Evolutionary conservation across 2,888 invertebrate species (phyloP).

Genomic region (Tromatobia lineatoria): DNA sequence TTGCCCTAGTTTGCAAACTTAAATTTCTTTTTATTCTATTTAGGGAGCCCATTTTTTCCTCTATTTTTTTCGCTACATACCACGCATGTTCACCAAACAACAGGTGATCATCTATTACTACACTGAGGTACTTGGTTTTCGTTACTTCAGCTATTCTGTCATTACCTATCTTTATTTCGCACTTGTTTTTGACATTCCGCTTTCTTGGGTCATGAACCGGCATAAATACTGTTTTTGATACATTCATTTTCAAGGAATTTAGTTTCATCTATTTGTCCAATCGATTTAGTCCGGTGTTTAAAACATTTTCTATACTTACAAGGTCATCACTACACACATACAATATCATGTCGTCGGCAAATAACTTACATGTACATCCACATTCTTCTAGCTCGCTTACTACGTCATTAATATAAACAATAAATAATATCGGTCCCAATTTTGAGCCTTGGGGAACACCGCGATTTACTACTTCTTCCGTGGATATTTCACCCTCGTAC

Average conservation of each 20-base stretch:
- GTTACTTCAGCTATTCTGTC: slow-evolving; percentile 37
- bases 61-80: slow-evolving; percentile 56
- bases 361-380: slow-evolving; percentile 49
- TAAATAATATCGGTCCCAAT: slow-evolving; percentile 50
- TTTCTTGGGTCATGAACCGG: slow-evolving; percentile 47
- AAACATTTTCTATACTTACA: slow-evolving; percentile 31
- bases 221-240: slow-evolving; percentile 57
- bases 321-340: slow-evolving; percentile 43
- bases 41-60: slow-evolving; percentile 55
- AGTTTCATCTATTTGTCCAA: slow-evolving; percentile 44
- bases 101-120: slow-evolving; percentile 57
- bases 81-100: slow-evolving; percentile 39
- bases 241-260: slow-evolving; percentile 56
- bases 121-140: slow-evolving; percentile 53
- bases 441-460: slow-evolving; percentile 50
- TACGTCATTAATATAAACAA: slow-evolving; percentile 54
- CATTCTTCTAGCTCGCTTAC: slow-evolving; percentile 7
- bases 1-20: slow-evolving; percentile 37
- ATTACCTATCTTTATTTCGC: slow-evolving; percentile 41
- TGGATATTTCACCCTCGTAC: slow-evolving; percentile 35
- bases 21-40: slow-evolving; percentile 51
- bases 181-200: slow-evolving; percentile 22
- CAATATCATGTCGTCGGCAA: slow-evolving; percentile 57
- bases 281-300: slow-evolving; percentile 40
- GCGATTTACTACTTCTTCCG: not conserved